Base-by-base conservation (phyloP, 2,113 vertebrate species). In the Odocoileus virginianus region DNA sequence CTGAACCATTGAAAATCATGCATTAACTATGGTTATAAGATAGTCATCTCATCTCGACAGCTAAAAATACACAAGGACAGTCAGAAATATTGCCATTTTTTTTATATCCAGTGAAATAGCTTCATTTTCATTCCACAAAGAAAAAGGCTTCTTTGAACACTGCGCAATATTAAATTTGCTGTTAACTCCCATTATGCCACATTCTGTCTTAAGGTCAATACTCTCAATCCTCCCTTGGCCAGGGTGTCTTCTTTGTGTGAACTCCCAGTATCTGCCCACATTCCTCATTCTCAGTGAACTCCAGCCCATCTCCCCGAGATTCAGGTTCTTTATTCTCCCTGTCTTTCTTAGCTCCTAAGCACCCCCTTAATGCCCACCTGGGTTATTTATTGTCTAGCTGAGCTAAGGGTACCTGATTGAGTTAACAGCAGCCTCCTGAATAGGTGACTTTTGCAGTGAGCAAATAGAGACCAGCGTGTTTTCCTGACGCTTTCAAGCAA, bases 11-110 rank as follows among this genome's bases (percentile, higher is more conserved):
- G 97, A 98, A 98, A 97, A 98, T 98, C 95, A 95, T 85, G 89
- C 97, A 98, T 97, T 97, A 96, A 93, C 97, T 97, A 76, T 76
- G 95, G 97, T 95, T 97, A 94, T 94, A 83, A 96, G 97, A 98
- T 98, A 97, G 86, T 95, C 83, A 98, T 98, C 98, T 98, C 96
- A 95, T 98, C 97, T 96, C 33, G 1, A 96, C 61, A 97, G 98
- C 98, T 98, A 98, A 98, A 98, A 98, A 98, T 98, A 98, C 83
- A 97, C 97, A 97, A 54, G 96, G 96, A 97, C 98, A 95, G 96
- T 98, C 94, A 98, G 98, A 98, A 98, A 97, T 95, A 97, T 94
- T 97, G 96, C 96, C 74, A 89, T 95, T 96, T 95, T 98, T 95
- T 98, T 95, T 93, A 97, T 97, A 97, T 97, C 84, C 92, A 98